Evolutionary conservation across 1,140 invertebrate species (phyloP).

Genomic region (Calephelis nemesis): DNA sequence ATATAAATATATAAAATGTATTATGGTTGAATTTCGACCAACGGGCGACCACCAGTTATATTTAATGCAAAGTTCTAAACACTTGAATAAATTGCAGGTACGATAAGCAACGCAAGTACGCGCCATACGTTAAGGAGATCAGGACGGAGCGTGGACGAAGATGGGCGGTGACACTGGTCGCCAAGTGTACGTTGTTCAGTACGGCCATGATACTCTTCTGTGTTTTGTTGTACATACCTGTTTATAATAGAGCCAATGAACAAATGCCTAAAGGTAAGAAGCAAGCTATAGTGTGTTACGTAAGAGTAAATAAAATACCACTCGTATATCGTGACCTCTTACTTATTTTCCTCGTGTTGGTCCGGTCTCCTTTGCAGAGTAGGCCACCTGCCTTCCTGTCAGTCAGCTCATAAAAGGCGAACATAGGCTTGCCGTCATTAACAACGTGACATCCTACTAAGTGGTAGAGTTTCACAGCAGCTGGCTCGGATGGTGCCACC

Average conservation of each 20-base stretch:
- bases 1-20: no score
- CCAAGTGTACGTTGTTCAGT: constrained; percentile 66
- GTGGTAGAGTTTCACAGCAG: no score
- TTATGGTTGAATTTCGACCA: no score
- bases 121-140: constrained; percentile 34
- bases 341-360: no score
- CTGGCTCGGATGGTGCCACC: no score
- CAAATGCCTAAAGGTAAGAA: constrained; percentile 59
- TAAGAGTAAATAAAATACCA: not conserved
- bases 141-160: constrained; percentile 41
- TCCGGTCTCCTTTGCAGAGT: no score
- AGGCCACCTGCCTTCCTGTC: no score
- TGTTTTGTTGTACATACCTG: constrained; percentile 72
- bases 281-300: not conserved
- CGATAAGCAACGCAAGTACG: constrained; percentile 42
- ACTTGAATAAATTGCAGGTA: constrained; percentile 35
- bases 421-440: no score
- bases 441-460: no score
- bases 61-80: no score
- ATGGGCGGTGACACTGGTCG: constrained; percentile 52
- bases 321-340: not conserved
- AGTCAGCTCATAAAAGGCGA: no score
- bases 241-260: constrained; percentile 69
- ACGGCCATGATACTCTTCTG: constrained; percentile 68
- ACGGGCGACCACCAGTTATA: no score